Evolutionary conservation across 2,888 invertebrate species (phyloP).

Genomic region (Dorcus hopei): DNA sequence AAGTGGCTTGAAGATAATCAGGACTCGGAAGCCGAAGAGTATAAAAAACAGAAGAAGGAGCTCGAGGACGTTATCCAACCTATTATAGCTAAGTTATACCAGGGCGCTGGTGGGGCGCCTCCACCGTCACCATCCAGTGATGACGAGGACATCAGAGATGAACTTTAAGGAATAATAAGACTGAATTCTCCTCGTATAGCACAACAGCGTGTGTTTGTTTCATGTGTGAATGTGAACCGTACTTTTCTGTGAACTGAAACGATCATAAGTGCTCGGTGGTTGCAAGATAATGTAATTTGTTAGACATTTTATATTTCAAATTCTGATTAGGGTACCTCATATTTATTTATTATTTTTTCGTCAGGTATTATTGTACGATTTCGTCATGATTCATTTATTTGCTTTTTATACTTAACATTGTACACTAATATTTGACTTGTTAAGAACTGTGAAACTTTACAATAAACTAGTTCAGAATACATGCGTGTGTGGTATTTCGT

Average conservation of each 20-base stretch:
- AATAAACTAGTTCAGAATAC: slow-evolving; percentile 11
- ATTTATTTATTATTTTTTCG: slow-evolving; percentile 30
- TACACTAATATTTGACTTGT: slow-evolving; percentile 41
- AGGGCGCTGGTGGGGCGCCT: slow-evolving; percentile 76
- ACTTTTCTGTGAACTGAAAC: too few species aligned
- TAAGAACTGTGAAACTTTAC: slow-evolving; percentile 20
- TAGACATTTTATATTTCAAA: slow-evolving; percentile 19
- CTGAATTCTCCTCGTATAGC: slow-evolving; percentile 28
- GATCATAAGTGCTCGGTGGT: too few species aligned
- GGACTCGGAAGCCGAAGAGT: slow-evolving; percentile 88
- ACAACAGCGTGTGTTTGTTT: slow-evolving; percentile 15
- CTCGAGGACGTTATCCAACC: slow-evolving; percentile 95
- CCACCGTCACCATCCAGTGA: slow-evolving; percentile 67
- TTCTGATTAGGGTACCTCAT: slow-evolving; percentile 26
- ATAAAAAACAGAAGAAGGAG: slow-evolving; percentile 92
- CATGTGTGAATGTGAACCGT: slow-evolving; percentile 18
- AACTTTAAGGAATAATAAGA: slow-evolving; percentile 60
- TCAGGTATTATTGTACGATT: slow-evolving; percentile 41
- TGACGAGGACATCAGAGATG: slow-evolving; percentile 78
- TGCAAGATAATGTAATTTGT: slow-evolving; percentile 5
- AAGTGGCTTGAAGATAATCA: slow-evolving; percentile 97
- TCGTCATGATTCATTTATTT: slow-evolving; percentile 26
- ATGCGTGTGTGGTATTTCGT: slow-evolving; percentile 1
- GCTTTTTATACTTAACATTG: slow-evolving; percentile 29
- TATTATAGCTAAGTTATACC: slow-evolving; percentile 95